These are phyloP conservation scores for Festucalex cinctus DNA, from an alignment of 2,113 vertebrate species.

Conservation along the genomic window DNA sequence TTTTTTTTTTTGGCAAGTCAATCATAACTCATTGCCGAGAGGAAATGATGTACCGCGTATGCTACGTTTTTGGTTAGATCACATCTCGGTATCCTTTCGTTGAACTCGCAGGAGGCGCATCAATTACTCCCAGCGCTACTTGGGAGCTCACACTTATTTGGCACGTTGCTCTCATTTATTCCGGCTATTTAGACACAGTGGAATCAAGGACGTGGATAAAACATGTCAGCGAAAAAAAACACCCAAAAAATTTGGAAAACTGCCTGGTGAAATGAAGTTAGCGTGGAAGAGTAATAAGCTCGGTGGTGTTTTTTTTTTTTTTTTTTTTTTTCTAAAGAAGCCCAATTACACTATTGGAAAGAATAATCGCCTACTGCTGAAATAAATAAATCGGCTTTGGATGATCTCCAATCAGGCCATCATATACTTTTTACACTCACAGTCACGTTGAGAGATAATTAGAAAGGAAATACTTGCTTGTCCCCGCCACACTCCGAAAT, in stretches of 20 bases:
- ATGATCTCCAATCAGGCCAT: slow-evolving; percentile 16
- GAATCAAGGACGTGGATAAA: slow-evolving; percentile 47
- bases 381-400: slow-evolving; percentile 18
- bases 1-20: slow-evolving; percentile 56
- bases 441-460: slow-evolving; percentile 18
- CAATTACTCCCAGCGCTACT: slow-evolving; percentile 34
- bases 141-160: slow-evolving; percentile 32
- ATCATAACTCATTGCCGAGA: slow-evolving; percentile 35
- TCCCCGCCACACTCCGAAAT: slow-evolving; percentile 1
- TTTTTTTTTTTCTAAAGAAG: slow-evolving; percentile 14
- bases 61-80: slow-evolving; percentile 34
- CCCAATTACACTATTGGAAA: slow-evolving; percentile 19
- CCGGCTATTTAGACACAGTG: slow-evolving; percentile 31
- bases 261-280: slow-evolving; percentile 23
- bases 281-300: slow-evolving; percentile 23
- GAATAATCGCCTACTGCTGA: slow-evolving; percentile 1
- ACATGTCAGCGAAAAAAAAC: slow-evolving; percentile 41
- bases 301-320: no score
- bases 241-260: slow-evolving; percentile 16
- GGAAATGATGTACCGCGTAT: slow-evolving; percentile 28
- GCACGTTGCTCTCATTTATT: slow-evolving; percentile 40
- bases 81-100: slow-evolving; percentile 42
- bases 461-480: slow-evolving; percentile 22
- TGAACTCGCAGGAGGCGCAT: slow-evolving; percentile 49
- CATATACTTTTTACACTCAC: slow-evolving; percentile 11